phyloP scores from a whole-genome alignment of 1,140 invertebrate genomes.

The Drosophila ficusphila region DNA sequence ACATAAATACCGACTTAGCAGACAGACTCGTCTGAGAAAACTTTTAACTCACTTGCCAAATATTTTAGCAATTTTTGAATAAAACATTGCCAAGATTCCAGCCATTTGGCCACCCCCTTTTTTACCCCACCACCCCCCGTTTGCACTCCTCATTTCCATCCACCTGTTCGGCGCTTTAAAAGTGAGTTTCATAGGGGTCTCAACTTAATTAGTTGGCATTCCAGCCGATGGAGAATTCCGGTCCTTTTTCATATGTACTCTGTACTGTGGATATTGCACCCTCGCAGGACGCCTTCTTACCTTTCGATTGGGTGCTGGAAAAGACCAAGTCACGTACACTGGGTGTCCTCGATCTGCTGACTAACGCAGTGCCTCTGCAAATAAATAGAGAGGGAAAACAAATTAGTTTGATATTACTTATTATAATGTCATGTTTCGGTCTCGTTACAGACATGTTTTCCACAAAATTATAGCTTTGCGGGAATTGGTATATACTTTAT shows the following conservation, averaged over 20 bases:
- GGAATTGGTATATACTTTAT: slow-evolving; percentile 30
- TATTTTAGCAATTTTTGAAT: slow-evolving; percentile 81
- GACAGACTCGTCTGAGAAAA: slow-evolving; percentile 53
- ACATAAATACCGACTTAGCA: slow-evolving; percentile 69
- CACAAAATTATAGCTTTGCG: slow-evolving; percentile 25
- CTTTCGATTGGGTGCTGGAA: slow-evolving; percentile 40
- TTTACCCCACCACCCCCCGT: background rate
- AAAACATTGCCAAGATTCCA: slow-evolving; percentile 71
- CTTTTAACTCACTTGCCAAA: slow-evolving; percentile 77
- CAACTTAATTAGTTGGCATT: slow-evolving; percentile 45
- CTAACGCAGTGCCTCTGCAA: slow-evolving; percentile 47
- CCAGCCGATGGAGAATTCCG: background rate
- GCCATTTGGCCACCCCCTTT: background rate
- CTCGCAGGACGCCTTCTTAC: background rate
- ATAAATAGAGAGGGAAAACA: slow-evolving; percentile 5
- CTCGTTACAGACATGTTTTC: slow-evolving; percentile 14
- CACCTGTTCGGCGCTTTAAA: slow-evolving; percentile 41
- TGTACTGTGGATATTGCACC: background rate
- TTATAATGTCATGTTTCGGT: slow-evolving; percentile 45
- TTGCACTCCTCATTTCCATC: background rate
- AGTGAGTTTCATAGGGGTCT: slow-evolving; percentile 49
- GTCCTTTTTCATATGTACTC: slow-evolving; percentile 8
- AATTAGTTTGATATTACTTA: slow-evolving; percentile 41
- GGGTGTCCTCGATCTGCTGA: slow-evolving; percentile 34
- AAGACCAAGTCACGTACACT: slow-evolving; percentile 34